Base-by-base conservation (phyloP, 2,797 vertebrate genomes). In the Chrysocyon brachyurus region DNA sequence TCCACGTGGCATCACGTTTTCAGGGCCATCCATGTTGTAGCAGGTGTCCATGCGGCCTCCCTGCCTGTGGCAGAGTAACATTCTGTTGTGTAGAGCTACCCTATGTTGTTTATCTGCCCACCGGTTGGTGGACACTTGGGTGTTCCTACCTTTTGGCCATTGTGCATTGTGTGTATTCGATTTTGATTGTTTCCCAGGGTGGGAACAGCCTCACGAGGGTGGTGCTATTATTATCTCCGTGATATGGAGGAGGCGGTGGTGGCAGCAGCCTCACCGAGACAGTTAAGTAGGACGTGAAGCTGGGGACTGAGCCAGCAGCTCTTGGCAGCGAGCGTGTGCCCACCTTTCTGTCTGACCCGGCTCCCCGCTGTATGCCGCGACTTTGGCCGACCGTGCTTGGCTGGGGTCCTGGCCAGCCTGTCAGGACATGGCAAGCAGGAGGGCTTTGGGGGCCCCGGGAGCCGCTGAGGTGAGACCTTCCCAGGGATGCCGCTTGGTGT, bases 331-430 rank as follows among this genome's bases (percentile, higher is more conserved):
- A 4, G 40, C 8, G 40, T 1, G 19, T 4, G 49, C 36, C n/a
- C 49, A 0, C 64, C 95, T 40, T 0, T 52, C 22, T 3, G 22
- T 6, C 61, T 31, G 49, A 64, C 59, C 19, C 0, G 11, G 21
- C 52, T n/a, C 9, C 2, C 49, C 84, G 52, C 82, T n/a, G 36
- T 12, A 1, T 36, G 22, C 22, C 0, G 9, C 54, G 59, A 16
- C 12, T 11, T 56, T 0, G 1, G 40, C 49, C 1, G 1, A 2
- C 0, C 0, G 1, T 12, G 15, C 26, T 11, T 9, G 28, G 33
- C 31, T 12, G 22, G n/a, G 31, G 40, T 49, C 22, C 59, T 22
- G 19, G 83, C 36, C n/a, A 2, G 3, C 31, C 22, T 61, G 12
- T 57, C 0, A 2, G 15, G 61, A 73, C 24, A 3, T 0, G 5